Evolutionary conservation across 2,113 vertebrate species (phyloP).

Genomic region (Engystomops pustulosus): DNA sequence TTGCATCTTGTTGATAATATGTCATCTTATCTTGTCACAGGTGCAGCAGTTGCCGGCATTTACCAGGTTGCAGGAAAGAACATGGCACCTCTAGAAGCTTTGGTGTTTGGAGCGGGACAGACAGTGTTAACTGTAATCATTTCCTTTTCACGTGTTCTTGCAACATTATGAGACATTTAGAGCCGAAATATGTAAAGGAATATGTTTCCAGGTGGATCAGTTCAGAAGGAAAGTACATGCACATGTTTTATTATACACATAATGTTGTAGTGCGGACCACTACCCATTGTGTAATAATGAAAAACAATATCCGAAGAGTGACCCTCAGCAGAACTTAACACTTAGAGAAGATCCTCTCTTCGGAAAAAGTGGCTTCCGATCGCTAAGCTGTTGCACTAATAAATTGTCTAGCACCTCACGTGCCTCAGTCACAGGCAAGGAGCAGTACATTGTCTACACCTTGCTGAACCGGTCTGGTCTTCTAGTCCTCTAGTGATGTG

Average conservation of each 20-base stretch:
- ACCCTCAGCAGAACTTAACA: slow-evolving; percentile 17
- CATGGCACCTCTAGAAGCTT: slow-evolving; percentile 94
- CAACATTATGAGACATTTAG: slow-evolving; percentile 83
- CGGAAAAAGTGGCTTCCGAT: slow-evolving; percentile 68
- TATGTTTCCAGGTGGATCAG: no score
- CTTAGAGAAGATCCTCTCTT: slow-evolving; percentile 40
- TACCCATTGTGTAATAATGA: slow-evolving; percentile 1
- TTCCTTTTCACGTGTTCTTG: slow-evolving; percentile 93
- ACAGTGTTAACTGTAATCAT: slow-evolving; percentile 90
- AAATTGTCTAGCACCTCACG: slow-evolving; percentile 72
- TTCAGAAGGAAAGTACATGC: slow-evolving; percentile 53
- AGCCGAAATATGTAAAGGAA: slow-evolving; percentile 51
- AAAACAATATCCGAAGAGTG: neutral
- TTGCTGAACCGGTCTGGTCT: slow-evolving; percentile 68
- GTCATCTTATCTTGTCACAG: slow-evolving; percentile 67
- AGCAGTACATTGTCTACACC: slow-evolving; percentile 61
- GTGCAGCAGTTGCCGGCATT: slow-evolving; percentile 93
- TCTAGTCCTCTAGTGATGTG: slow-evolving; percentile 61
- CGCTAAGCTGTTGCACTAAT: slow-evolving; percentile 70
- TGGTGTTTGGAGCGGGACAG: slow-evolving; percentile 94
- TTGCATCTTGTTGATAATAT: neutral
- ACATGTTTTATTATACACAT: slow-evolving; percentile 48
- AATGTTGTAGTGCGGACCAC: slow-evolving; percentile 10
- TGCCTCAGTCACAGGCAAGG: slow-evolving; percentile 71
- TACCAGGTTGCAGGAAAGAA: slow-evolving; percentile 96